Evolutionary conservation across 64 coral and sea anemone genomes (phyloP).

Genomic region (Hydrozoanthus tunicans): DNA sequence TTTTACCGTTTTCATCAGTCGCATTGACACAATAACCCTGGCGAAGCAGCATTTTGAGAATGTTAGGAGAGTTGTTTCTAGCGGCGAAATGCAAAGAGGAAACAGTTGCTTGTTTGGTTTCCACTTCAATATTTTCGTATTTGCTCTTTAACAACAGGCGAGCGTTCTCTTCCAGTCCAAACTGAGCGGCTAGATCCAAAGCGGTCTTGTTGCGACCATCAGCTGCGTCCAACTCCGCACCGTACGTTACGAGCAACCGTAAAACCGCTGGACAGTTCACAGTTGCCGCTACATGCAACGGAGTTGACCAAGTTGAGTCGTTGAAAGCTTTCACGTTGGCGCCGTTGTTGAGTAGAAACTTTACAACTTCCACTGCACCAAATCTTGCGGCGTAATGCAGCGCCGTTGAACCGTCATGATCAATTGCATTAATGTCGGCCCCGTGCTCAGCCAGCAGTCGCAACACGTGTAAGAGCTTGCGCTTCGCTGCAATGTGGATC

Average conservation of each 20-base stretch:
- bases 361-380: conserved; percentile 65
- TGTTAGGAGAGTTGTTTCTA: conserved; percentile 26
- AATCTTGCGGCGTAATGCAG: conserved; percentile 73
- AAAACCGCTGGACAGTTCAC: conserved; percentile 33
- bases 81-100: conserved; percentile 45
- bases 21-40: conserved; percentile 43
- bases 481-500: conserved; percentile 30
- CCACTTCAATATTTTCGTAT: background rate
- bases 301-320: conserved; percentile 53
- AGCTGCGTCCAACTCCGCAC: conserved; percentile 18
- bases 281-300: conserved; percentile 69
- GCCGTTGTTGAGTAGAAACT: conserved; percentile 57
- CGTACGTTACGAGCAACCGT: background rate
- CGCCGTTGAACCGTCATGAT: conserved; percentile 62
- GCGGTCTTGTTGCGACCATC: conserved; percentile 28
- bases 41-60: conserved; percentile 28
- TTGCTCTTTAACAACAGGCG: conserved; percentile 39
- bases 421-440: conserved; percentile 80
- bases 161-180: conserved; percentile 30
- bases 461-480: background rate
- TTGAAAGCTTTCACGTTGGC: conserved; percentile 64
- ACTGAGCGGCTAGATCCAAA: conserved; percentile 32
- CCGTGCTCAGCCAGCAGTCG: conserved; percentile 45
- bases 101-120: background rate
- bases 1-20: conserved; percentile 19